Evolutionary conservation across 2,113 vertebrate genomes (phyloP), one percentile per base, ranked within the genome.

Genomic region (Catagonus wagneri): DNA sequence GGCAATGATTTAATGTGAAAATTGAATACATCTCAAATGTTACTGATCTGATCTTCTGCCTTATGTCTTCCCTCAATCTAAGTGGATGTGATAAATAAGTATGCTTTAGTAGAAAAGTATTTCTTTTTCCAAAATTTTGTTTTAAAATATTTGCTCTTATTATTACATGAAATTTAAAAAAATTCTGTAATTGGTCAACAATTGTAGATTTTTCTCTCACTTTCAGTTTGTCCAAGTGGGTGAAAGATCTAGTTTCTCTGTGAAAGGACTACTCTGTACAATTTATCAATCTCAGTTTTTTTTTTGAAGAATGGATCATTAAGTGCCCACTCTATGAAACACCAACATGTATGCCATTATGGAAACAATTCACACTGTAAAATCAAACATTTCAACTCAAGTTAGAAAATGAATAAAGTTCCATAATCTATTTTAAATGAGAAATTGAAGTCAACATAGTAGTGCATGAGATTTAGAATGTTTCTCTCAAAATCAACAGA

Each of bases 211-310:
- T 58, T 96, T 87, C 15, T 66, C 58, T 89, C 25, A 80, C 39
- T 80, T 92, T 36, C 36, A 10, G 9, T 44, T 92, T 71, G 44
- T 44, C 44, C 44, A 44, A 44, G 44, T 44, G 44, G 44, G 44
- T 44, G 44, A 44, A 44, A 44, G 8, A 44, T 44, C 5, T 44
- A 44, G 9, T 44, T 92, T 71, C 65, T 34, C 17, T 63, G n/a
- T 72, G 68, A 89, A 94, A 86, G 90, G 16, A 25, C 20, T 93
- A 3, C 52, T 66, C 8, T 54, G 4, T 83, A 44, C 1, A 78
- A 89, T 94, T 89, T 91, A 71, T 96, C 65, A 93, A 56, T 85
- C n/a, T 91, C 25, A 81, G 61, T 58, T 54, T 96, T 93, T 54
- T 83, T 76, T 94, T 83, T 27, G 54, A 95, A 32, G 92, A 92